Conservation (phyloP, 2,797 vertebrate species). For the Esox masquinongy region DNA sequence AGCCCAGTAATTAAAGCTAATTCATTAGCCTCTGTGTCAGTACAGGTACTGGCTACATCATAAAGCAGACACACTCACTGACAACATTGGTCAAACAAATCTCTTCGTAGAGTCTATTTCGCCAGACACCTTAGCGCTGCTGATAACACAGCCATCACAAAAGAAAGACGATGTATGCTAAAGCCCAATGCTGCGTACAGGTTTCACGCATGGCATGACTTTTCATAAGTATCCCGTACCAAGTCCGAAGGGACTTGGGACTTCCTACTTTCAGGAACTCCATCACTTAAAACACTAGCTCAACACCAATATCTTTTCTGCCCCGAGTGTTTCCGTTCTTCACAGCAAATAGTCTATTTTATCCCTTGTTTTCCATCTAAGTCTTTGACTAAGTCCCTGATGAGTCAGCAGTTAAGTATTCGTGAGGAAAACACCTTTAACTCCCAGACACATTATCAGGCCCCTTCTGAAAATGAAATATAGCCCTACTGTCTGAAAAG, state of each 20-base stretch:
- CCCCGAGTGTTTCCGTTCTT: not conserved
- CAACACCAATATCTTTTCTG: not conserved
- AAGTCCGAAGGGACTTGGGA: not conserved
- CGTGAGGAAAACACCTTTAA: not conserved
- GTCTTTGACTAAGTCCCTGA: not conserved
- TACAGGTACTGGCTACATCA: not conserved
- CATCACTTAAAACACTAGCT: not conserved
- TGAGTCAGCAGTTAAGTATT: not conserved
- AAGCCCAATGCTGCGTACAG: not conserved
- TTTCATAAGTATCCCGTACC: too few species aligned
- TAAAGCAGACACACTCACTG: not conserved
- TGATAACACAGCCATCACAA: not conserved
- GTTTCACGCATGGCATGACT: not conserved
- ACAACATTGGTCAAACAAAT: not conserved
- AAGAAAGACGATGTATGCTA: not conserved
- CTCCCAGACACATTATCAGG: not conserved
- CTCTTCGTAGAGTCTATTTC: not conserved
- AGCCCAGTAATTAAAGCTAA: not conserved
- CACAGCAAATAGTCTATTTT: not conserved
- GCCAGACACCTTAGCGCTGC: not conserved
- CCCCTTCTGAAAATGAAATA: not conserved
- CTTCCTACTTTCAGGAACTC: not conserved
- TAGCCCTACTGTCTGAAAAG: not conserved
- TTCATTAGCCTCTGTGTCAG: conserved; percentile 1
- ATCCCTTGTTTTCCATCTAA: not conserved